phyloP scores from a whole-genome alignment of 1,140 invertebrate species.

The Hormaphis cornu region DNA sequence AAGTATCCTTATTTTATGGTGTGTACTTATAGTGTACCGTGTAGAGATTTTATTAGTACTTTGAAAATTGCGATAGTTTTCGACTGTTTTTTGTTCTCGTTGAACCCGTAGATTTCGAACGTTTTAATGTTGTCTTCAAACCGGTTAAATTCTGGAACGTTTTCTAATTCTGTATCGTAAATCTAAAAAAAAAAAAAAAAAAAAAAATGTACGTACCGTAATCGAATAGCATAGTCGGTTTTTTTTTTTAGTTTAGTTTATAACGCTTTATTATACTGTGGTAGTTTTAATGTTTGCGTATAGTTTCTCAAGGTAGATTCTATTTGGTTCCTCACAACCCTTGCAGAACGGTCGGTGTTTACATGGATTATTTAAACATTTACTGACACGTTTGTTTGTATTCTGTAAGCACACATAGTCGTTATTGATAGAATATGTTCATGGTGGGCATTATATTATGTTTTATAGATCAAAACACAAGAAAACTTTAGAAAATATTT shows the following conservation, averaged over 20 bases:
- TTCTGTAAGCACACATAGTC: not conserved
- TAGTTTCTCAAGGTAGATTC: not conserved
- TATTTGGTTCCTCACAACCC: not conserved
- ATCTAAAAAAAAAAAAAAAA: conserved; percentile 46
- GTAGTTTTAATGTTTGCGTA: not conserved
- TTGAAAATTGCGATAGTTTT: conserved; percentile 2
- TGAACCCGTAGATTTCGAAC: conserved; percentile 53
- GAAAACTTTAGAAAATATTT: too few species aligned
- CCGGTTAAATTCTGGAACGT: conserved; percentile 60
- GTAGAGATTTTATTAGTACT: not conserved
- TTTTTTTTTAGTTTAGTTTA: not conserved
- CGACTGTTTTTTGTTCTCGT: not conserved
- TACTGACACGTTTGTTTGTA: not conserved
- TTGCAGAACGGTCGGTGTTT: not conserved
- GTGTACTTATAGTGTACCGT: too few species aligned
- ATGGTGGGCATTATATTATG: too few species aligned
- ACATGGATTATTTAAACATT: not conserved
- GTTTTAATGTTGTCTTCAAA: conserved; percentile 68
- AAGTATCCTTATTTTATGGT: too few species aligned
- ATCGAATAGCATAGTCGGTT: not conserved
- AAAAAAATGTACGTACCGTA: not conserved
- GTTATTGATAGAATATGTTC: not conserved
- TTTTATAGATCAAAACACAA: too few species aligned
- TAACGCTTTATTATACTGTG: not conserved
- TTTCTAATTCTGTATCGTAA: conserved; percentile 64